Evolutionary conservation across 2,113 vertebrate species (phyloP), one percentile per base, ranked within the genome.

Genomic region (Phylloscopus trochiloides): DNA sequence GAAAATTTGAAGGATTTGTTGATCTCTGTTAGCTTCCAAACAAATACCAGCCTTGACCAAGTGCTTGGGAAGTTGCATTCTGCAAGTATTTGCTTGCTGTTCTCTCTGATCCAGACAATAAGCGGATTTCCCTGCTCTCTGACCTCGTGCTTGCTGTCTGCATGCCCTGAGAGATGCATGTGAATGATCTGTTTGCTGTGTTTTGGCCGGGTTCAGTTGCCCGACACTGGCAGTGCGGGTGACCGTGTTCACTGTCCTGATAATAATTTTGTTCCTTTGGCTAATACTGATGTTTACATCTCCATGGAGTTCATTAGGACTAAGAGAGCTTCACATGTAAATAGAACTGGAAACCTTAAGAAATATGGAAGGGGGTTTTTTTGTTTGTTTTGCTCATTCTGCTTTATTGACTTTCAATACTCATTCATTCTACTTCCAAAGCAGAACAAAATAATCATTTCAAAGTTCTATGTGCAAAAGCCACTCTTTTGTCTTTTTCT

Each of bases 81-180:
- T 86, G 12, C 18, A 74, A 47, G 17, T 57, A 58, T 73, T 17
- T 68, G 2, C 15, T 86, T 52, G 17, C 8, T 28, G 5, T 77
- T 88, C 25, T 55, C 12, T 73, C 58, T 61, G 14, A n/a, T 48
- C 7, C 4, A 62, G 50, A 45, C n/a, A 57, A 11, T 22, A 32
- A 58, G 16, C 24, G 79, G 34, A 38, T 28, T 52, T 68, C 15
- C 12, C 25, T 48, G 17, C 28, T 65, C 15, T 43, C 36, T 59
- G 70, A n/a, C 20, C 52, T 58, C 34, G 22, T 51, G 32, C 11
- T 50, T 77, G 26, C 22, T 8, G 14, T 12, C 25, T 59, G 26
- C 12, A 1, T 63, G n/a, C 34, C 50, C n/a, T 72, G 63, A 76
- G 32, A 32, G 71, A n/a, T 7, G 29, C 0, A 0, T 17, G 43